Base-by-base conservation (phyloP, 1,140 invertebrate species). In the Dinoponera quadriceps region DNA sequence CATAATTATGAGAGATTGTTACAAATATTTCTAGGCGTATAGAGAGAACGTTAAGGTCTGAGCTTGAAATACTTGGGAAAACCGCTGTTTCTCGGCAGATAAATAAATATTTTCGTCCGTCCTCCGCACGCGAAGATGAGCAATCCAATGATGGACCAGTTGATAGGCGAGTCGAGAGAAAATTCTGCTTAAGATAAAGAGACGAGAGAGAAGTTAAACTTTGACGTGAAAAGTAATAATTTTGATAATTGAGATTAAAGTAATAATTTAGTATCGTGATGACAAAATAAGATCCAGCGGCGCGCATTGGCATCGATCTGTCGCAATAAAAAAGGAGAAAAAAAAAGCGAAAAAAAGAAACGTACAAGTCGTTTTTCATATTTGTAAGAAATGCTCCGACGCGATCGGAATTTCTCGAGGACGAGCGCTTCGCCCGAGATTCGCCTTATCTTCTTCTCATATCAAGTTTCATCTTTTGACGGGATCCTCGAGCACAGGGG, bases 51-150 rank as follows among this genome's bases (percentile, higher is more conserved):
- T 20, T 57, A 80, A 48, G 33, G 22, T 51, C 59, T 59, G 74
- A 78, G 51, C 62, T 55, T 55, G 75, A 71, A 57, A 57, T 48
- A 69, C 48, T 65, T 65, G 57, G 18, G 27, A 29, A n/a, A 29
- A 29, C 48, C 44, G 38, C 38, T 7, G 69, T 29, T 18, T 69
- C 27, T 38, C 20, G 54, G 11, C 71, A 57, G 57, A 69, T 69
- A 59, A 27, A 60, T 78, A 80, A 69, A 80, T 44, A 18, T 69
- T 80, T 80, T 68, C n/a, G 22, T 78, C 75, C 75, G 75, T 80
- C 75, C 75, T 33, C 1, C n/a, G 54, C 69, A 9, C 69, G 65
- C 18, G 51, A 80, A 57, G 54, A 69, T 57, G 48, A 27, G 49
- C 44, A 69, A 57, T 80, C n/a, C 69, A 20, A 80, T 80, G 48